Evolutionary conservation across 2,888 invertebrate genomes (phyloP).

Genomic region (Seira ritae): DNA sequence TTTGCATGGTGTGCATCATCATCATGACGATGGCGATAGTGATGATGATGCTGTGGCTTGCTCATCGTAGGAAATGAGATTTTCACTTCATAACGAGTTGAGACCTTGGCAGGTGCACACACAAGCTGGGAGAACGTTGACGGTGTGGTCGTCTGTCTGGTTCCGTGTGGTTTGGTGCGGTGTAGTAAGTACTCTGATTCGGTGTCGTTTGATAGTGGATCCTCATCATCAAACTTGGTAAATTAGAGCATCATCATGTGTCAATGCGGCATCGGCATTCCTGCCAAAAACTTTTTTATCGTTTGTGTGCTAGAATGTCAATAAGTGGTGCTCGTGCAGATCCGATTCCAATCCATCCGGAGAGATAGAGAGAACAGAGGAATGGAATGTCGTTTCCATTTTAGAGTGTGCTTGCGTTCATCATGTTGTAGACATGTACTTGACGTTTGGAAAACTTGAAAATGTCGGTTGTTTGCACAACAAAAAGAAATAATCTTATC

Average conservation of each 20-base stretch:
- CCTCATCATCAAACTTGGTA: too few relatives aligned
- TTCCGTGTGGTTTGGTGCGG: too few relatives aligned
- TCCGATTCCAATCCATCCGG: background rate
- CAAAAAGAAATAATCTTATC: background rate
- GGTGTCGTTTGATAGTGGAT: background rate
- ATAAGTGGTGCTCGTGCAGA: background rate
- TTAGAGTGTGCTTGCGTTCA: background rate
- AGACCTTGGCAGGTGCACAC: conserved; percentile 59
- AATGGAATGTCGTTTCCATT: background rate
- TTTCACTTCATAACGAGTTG: conserved; percentile 55
- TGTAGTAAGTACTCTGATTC: too few relatives aligned
- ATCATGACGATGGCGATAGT: background rate
- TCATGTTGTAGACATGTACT: too few relatives aligned
- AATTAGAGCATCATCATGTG: background rate
- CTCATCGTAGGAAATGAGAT: conserved; percentile 48
- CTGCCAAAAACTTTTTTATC: background rate
- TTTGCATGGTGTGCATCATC: conserved; percentile 40
- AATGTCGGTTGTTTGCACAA: background rate
- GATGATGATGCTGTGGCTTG: background rate
- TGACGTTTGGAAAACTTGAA: background rate
- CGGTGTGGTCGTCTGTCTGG: conserved; percentile 21
- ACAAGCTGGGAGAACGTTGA: conserved; percentile 36
- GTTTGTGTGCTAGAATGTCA: background rate
- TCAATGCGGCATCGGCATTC: background rate
- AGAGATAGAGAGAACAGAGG: background rate